These are phyloP conservation scores for Lamproptera curius DNA, from an alignment of 2,888 invertebrate species.

Conservation along the genomic window DNA sequence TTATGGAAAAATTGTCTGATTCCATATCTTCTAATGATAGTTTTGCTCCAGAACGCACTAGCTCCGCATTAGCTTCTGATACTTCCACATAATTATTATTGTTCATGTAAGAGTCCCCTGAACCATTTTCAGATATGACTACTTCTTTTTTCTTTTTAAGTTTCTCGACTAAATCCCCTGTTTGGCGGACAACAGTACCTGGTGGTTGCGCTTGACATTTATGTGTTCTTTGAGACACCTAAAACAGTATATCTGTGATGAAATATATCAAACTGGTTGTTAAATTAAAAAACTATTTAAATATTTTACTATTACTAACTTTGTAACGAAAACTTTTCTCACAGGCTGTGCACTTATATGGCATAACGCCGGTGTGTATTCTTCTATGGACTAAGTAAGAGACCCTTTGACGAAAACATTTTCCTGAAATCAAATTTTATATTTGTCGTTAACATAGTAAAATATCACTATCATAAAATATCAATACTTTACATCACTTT, in stretches of 20 bases:
- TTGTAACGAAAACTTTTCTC: constrained; percentile 90
- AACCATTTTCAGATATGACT: constrained; percentile 25
- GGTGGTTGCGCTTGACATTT: constrained; percentile 84
- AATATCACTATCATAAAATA: no score
- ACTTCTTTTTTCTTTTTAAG: constrained; percentile 57
- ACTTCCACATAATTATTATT: constrained; percentile 43
- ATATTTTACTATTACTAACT: constrained; percentile 57
- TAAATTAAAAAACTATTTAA: no score
- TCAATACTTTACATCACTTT: no score
- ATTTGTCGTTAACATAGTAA: background rate
- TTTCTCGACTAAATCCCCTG: constrained; percentile 69
- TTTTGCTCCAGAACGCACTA: constrained; percentile 65
- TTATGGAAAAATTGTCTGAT: constrained; percentile 60
- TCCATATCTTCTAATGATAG: constrained; percentile 70
- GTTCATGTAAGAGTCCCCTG: constrained; percentile 19
- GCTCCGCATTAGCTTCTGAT: constrained; percentile 62
- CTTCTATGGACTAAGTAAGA: constrained; percentile 91
- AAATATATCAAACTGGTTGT: no score
- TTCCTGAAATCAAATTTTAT: constrained; percentile 77
- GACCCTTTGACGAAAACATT: constrained; percentile 91
- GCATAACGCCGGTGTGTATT: constrained; percentile 92
- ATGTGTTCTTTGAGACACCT: constrained; percentile 90
- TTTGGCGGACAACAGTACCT: constrained; percentile 73
- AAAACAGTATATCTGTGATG: no score
- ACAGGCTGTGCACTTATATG: constrained; percentile 89